phyloP scores from a whole-genome alignment of 2,113 vertebrate species.

The Lucifuga dentata region DNA sequence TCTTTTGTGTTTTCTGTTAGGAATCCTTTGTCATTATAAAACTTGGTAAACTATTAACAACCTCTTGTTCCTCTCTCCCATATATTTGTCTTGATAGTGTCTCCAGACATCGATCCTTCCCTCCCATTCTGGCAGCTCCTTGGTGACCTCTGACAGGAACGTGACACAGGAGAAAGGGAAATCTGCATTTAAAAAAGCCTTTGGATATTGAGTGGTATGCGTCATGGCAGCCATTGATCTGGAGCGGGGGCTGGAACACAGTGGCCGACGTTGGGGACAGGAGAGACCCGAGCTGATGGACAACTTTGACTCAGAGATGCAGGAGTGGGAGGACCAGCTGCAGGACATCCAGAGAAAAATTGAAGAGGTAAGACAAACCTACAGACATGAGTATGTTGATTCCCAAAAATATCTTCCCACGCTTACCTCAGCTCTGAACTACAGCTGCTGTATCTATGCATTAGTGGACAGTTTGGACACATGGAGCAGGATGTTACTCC shows the following conservation, averaged over 20 bases:
- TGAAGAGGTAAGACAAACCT: constrained; percentile 87
- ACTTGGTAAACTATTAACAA: constrained; percentile 3
- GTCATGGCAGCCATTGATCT: constrained; percentile 88
- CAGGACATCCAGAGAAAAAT: constrained; percentile 97
- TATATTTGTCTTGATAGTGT: constrained; percentile 47
- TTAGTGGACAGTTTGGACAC: neutral
- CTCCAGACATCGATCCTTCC: constrained; percentile 54
- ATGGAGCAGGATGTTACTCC: neutral
- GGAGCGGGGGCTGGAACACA: constrained; percentile 85
- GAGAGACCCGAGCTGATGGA: constrained; percentile 91
- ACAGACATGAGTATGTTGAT: no score
- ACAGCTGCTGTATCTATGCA: no score
- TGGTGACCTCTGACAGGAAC: constrained; percentile 52
- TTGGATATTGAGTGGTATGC: constrained; percentile 43
- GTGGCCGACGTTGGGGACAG: constrained; percentile 86
- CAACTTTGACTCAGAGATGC: constrained; percentile 94
- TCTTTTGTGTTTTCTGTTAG: no score
- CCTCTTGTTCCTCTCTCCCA: neutral
- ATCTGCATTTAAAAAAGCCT: constrained; percentile 50
- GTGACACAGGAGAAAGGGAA: constrained; percentile 59
- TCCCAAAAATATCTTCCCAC: no score
- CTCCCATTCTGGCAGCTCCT: constrained; percentile 11
- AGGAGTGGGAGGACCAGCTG: constrained; percentile 97
- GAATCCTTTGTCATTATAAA: no score
- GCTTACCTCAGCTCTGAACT: no score